phyloP scores from a whole-genome alignment of 2,797 vertebrate species.

The Yasuhikotakia modesta region DNA sequence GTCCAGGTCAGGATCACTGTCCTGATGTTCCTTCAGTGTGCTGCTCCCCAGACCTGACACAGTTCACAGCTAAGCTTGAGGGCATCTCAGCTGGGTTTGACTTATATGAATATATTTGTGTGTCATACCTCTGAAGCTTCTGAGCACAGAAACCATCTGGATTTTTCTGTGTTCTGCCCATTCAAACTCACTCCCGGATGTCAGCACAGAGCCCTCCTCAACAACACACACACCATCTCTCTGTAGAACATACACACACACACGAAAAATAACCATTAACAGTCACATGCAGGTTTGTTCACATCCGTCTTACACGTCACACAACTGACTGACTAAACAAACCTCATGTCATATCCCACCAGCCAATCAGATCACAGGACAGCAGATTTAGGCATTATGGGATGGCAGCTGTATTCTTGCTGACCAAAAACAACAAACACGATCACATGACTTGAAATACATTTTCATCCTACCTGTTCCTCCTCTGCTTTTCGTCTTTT shows the following conservation, averaged over 20 bases:
- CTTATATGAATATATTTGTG: background rate
- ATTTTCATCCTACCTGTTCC: conserved; percentile 84
- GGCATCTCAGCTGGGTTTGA: background rate
- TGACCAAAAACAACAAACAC: background rate
- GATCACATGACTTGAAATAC: background rate
- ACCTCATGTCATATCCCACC: conserved; percentile 20
- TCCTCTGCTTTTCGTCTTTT: conserved; percentile 96
- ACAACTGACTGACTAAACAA: conserved; percentile 1
- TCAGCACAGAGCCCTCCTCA: conserved; percentile 87
- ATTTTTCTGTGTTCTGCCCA: conserved; percentile 95
- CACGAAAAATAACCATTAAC: conserved; percentile 58
- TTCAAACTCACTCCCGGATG: conserved; percentile 86
- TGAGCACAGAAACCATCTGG: conserved; percentile 88
- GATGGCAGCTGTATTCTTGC: background rate
- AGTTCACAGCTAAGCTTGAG: background rate
- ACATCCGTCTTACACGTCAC: conserved; percentile 15
- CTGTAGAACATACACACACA: conserved; percentile 67
- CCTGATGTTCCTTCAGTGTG: conserved; percentile 87
- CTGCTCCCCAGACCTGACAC: conserved; percentile 86
- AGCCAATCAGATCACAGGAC: conserved; percentile 34
- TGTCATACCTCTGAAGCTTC: conserved; percentile 89
- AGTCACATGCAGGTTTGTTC: conserved; percentile 34
- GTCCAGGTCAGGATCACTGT: conserved; percentile 94
- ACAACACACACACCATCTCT: conserved; percentile 83
- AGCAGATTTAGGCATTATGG: conserved; percentile 12